phyloP scores from a whole-genome alignment of 2,113 vertebrate genomes.

The Sarotherodon lohbergeri region DNA sequence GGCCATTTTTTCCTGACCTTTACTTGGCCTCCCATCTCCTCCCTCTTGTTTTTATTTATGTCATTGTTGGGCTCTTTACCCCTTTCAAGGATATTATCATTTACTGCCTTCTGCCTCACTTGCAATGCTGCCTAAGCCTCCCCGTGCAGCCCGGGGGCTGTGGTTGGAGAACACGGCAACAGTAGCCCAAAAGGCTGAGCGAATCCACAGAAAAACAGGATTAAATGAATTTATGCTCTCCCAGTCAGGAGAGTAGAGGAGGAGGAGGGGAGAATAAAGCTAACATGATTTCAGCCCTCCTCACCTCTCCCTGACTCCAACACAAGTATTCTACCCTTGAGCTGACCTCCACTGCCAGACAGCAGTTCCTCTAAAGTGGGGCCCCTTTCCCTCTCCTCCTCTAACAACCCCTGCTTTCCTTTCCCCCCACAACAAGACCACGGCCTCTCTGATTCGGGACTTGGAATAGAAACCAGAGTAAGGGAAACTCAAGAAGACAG shows the following conservation, averaged over 20 bases:
- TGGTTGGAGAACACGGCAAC: constrained; percentile 52
- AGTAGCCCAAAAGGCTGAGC: constrained; percentile 66
- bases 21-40: constrained; percentile 21
- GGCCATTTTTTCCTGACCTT: constrained; percentile 51
- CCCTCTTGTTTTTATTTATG: constrained; percentile 45
- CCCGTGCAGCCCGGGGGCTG: constrained; percentile 60
- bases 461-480: constrained; percentile 56
- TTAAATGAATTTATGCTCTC: constrained; percentile 78
- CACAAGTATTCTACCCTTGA: constrained; percentile 78
- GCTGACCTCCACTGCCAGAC: constrained; percentile 76
- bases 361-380: constrained; percentile 67
- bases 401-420: constrained; percentile 23
- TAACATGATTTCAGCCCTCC: constrained; percentile 76
- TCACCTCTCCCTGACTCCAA: constrained; percentile 78
- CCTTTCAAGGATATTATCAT: constrained; percentile 68
- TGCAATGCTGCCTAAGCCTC: constrained; percentile 35
- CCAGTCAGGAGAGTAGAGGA: constrained; percentile 48
- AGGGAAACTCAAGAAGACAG: constrained; percentile 36
- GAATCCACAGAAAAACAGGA: constrained; percentile 77
- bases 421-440: constrained; percentile 13
- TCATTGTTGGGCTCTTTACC: constrained; percentile 48
- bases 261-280: constrained; percentile 56
- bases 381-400: constrained; percentile 45
- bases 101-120: constrained; percentile 55
- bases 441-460: constrained; percentile 52